Base-by-base conservation (phyloP, 2,113 vertebrate species). In the Numenius arquata region DNA sequence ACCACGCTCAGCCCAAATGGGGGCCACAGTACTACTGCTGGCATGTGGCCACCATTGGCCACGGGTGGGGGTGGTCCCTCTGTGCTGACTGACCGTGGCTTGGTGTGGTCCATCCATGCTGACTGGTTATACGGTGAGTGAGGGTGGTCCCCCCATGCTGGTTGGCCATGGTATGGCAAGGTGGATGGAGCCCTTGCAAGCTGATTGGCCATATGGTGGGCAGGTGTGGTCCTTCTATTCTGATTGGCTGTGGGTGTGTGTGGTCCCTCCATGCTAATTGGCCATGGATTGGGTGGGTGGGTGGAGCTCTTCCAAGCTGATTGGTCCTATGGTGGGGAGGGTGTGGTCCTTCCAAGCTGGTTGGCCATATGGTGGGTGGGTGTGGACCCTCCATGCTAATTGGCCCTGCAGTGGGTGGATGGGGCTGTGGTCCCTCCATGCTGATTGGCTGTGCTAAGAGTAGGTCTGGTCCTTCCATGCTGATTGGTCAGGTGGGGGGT, bases 1-100 rank as follows among this genome's bases (percentile, higher is more conserved):
- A 4, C 0, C 4, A 1, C 0, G 0, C 9, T 5, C 30, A n/a
- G 38, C 27, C 7, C 4, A 41, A 13, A 36, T 4, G 7, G 2
- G 5, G 26, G 58, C 38, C 6, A 3, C 3, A 4, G 48, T 18
- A 34, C 48, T 5, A 13, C 47, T 9, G 38, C 26, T 3, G 2
- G 81, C 19, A 6, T 4, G 22, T 15, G 58, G 58, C 15, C n/a
- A 6, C 59, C 59, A 61, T 21, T 52, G 47, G 47, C 47, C 7
- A 5, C 15, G n/a, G 59, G n/a, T 17, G 6, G 59, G 36, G 7
- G 59, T 38, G 36, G 36, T 38, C 36, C 36, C 11, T 38, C 59
- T 11, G 3, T 11, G 7, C 59, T 17, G 59, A 38, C 11, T n/a
- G 30, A 21, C 32, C 56, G 9, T n/a, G 32, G 32, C 20, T 22